Evolutionary conservation across 2,888 invertebrate genomes (phyloP), one percentile per base, ranked within the genome.

Genomic region (Stenotaenia linearis): DNA sequence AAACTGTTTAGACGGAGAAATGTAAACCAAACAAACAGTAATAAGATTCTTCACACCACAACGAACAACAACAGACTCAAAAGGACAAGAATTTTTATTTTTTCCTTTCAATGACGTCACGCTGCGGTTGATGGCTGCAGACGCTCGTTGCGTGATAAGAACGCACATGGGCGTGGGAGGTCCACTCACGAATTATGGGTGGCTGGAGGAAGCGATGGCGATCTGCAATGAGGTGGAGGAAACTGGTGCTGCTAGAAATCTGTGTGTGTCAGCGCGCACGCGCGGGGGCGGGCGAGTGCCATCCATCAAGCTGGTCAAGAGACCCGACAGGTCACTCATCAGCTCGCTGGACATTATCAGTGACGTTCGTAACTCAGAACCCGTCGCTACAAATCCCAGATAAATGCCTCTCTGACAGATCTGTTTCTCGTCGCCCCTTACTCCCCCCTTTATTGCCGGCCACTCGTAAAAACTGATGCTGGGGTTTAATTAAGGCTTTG

Each of bases 351-450:
- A 78, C 78, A 78, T 78, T 78, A 78, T 78, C 78, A 50, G 50
- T 50, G 56, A 25, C 45, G 56, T 18, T 21, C 32, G 50, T 50
- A 78, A 56, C 50, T 45, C 45, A 78, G 23, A 56, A 45, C 56
- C 40, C 45, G 78, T 78, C 78, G 78, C 40, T 45, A 78, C 78
- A 78, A 78, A 78, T 78, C 78, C 78, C 56, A 78, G 78, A 78
- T 78, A 78, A 78, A 78, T 28, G 78, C 78, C 40, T 12, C 40
- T 40, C 40, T 40, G 40, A 40, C 40, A 40, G 40, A 21, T 75
- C 75, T 75, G 32, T 30, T 30, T n/a, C 75, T 15, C 32, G 21
- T 75, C 75, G 1, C 32, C 75, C 28, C 32, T 32, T 9, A 32
- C 2, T 2, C 40, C 5, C 40, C 21, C 10, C 21, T 56, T 56